phyloP scores from a whole-genome alignment of 2,113 vertebrate genomes.

The Scomber japonicus region DNA sequence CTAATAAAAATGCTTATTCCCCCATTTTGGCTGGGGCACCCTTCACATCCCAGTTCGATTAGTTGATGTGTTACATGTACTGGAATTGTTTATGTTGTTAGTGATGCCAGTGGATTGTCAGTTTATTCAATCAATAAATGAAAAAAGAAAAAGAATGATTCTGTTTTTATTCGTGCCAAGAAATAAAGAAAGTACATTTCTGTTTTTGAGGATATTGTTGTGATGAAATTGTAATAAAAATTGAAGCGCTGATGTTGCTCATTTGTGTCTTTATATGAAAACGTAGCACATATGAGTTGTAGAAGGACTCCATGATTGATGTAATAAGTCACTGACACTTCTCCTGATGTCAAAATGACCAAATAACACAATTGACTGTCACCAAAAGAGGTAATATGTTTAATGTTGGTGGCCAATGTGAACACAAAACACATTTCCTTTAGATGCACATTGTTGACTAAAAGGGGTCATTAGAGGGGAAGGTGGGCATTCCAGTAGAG shows the following conservation, averaged over 20 bases:
- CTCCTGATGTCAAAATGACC: too few species aligned
- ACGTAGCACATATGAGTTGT: neutral
- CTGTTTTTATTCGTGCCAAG: neutral
- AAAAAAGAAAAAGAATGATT: neutral
- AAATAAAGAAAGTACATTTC: slow-evolving; percentile 31
- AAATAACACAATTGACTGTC: neutral
- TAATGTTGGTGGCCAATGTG: neutral
- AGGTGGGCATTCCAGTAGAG: slow-evolving; percentile 2
- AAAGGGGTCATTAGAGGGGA: neutral
- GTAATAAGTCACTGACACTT: neutral
- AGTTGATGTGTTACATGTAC: neutral
- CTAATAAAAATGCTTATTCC: slow-evolving; percentile 29
- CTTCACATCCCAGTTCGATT: neutral
- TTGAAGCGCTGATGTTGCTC: neutral
- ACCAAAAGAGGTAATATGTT: neutral
- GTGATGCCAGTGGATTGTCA: neutral
- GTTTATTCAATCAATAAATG: slow-evolving; percentile 15
- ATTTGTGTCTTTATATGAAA: neutral
- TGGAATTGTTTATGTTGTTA: neutral
- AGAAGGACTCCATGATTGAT: neutral
- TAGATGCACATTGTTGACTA: neutral
- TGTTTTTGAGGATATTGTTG: neutral
- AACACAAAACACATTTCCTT: slow-evolving; percentile 2
- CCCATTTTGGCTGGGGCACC: neutral
- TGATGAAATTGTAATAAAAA: slow-evolving; percentile 27